Evolutionary conservation across 2,888 invertebrate genomes (phyloP).

Genomic region (Neoitamus cyanurus): DNA sequence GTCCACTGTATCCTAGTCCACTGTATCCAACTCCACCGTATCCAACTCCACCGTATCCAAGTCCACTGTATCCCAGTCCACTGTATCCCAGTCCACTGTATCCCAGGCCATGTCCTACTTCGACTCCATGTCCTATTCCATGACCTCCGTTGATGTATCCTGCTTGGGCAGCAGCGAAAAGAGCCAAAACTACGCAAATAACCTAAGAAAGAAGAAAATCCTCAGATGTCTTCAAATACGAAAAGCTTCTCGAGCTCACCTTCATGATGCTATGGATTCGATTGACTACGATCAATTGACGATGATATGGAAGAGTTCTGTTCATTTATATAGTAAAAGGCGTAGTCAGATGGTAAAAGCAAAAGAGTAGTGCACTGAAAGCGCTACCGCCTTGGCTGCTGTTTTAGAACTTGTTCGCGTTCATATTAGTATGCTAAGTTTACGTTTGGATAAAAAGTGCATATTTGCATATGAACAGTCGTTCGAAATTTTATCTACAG

Average conservation of each 20-base stretch:
- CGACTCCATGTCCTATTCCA: not conserved
- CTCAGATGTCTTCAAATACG: not conserved
- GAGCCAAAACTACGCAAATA: not conserved
- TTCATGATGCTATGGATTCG: not conserved
- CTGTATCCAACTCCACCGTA: not conserved
- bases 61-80: not conserved
- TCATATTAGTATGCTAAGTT: not conserved
- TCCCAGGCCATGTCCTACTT: not conserved
- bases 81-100: not conserved
- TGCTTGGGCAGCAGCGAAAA: slow-evolving; percentile 3
- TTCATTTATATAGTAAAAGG: not conserved
- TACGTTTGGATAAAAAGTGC: not conserved
- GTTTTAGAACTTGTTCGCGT: not conserved
- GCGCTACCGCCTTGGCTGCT: not conserved
- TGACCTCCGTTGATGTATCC: not conserved
- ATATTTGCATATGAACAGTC: not conserved
- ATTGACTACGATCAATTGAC: slow-evolving; percentile 8
- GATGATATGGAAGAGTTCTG: not conserved
- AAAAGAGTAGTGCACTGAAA: not conserved
- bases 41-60: not conserved
- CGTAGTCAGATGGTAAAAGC: not conserved
- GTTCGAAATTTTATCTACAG: not conserved
- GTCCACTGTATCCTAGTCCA: not conserved
- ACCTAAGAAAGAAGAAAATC: not conserved
- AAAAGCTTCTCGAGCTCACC: not conserved